These are phyloP conservation scores for human (Homo sapiens) DNA, from an alignment of 2,113 vertebrate genomes.

Conservation along the genomic window DNA sequence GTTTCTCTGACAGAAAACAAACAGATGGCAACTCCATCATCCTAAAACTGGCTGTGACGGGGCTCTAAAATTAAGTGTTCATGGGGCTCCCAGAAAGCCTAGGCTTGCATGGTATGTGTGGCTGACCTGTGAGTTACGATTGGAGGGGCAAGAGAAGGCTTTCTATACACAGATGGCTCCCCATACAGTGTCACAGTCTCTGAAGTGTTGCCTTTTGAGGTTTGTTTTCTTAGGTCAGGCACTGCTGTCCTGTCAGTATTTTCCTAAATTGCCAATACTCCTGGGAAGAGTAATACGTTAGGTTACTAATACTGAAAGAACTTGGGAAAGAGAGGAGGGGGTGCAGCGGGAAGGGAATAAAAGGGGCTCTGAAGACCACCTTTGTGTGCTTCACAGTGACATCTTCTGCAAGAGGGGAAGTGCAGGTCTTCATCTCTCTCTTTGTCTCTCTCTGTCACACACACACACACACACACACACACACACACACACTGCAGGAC, in stretches of 20 bases:
- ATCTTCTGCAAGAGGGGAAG: not conserved
- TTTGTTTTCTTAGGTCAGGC: not conserved
- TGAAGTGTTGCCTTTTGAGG: not conserved
- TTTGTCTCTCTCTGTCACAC: not conserved
- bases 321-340: not conserved
- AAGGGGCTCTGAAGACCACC: not conserved
- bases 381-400: not conserved
- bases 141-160: not conserved
- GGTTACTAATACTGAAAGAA: not conserved
- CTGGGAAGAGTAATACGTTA: not conserved
- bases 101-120: not conserved
- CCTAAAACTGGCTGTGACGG: slow-evolving; percentile 20
- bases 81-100: not conserved
- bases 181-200: not conserved
- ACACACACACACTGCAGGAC: not conserved
- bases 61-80: slow-evolving; percentile 24
- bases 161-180: not conserved
- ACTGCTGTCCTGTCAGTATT: not conserved
- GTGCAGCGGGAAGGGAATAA: not conserved
- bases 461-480: not conserved
- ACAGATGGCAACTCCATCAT: slow-evolving; percentile 45
- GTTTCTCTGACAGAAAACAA: slow-evolving; percentile 60
- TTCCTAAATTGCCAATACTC: not conserved
- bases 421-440: not conserved
- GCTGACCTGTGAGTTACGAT: not conserved